phyloP scores from a whole-genome alignment of 1,140 invertebrate species.

The Aphaenogaster floridana region DNA sequence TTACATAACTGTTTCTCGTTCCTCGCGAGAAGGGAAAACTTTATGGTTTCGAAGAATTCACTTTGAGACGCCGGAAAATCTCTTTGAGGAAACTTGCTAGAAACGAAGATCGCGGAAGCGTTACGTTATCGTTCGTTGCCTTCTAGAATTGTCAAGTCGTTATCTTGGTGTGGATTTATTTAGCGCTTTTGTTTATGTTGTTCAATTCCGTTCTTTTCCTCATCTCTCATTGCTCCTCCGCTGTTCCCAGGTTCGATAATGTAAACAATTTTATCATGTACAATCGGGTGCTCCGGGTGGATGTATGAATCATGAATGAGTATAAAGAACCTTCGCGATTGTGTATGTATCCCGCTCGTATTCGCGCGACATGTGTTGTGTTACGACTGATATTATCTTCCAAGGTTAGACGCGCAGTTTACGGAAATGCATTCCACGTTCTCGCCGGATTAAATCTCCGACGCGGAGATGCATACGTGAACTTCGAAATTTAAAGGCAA shows the following conservation, averaged over 20 bases:
- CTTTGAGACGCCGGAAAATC: not conserved
- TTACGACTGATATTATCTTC: constrained; percentile 42
- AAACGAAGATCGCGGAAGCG: not conserved
- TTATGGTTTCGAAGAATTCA: not conserved
- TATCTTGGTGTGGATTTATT: constrained; percentile 18
- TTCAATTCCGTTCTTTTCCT: not conserved
- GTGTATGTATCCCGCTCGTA: not conserved
- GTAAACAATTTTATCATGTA: constrained; percentile 52
- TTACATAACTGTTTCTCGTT: not conserved
- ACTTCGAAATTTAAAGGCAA: not conserved
- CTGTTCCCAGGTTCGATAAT: constrained; percentile 12
- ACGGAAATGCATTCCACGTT: constrained; percentile 6
- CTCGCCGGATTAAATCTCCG: not conserved
- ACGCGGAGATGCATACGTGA: not conserved
- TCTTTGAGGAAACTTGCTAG: not conserved
- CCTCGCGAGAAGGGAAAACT: not conserved
- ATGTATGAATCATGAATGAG: constrained; percentile 57
- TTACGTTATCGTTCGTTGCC: constrained; percentile 33
- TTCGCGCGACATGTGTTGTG: constrained; percentile 12
- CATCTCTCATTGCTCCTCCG: not conserved
- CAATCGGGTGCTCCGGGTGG: constrained; percentile 1
- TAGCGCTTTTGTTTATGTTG: constrained; percentile 8
- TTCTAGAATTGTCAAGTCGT: not conserved
- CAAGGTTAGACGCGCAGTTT: constrained; percentile 46
- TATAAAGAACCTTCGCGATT: constrained; percentile 43